Base-by-base conservation (phyloP, 2,888 invertebrate species). In the Drosophila pseudotalamancana region DNA sequence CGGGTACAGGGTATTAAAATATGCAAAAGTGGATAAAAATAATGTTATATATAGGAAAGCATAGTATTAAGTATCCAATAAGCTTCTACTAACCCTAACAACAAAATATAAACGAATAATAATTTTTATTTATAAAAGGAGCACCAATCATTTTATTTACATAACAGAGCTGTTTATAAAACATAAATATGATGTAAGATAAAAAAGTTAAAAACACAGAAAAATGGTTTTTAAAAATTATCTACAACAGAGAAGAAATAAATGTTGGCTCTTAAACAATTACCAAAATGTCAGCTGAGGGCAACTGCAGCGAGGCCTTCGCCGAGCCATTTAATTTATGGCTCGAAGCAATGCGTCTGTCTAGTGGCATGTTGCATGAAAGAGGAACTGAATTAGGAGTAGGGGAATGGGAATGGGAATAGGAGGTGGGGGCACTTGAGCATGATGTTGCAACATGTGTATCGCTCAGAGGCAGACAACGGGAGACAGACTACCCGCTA, bases 311-410 rank as follows among this genome's bases (percentile, higher is more conserved):
- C 16, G 35, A 19, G n/a, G 54, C 8, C 19, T 23, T 29, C 25
- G 40, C 31, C 63, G 64, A 69, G 61, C 51, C 66, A 81, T 80
- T 75, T 75, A 79, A 79, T 83, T 81, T 72, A 79, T 79, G 50
- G 72, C 71, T 57, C 50, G 46, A 49, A 65, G 76, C 76, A 59
- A 70, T 78, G 78, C 72, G 64, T 59, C 74, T 69, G 50, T 69
- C 60, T 72, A 39, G 59, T 31, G 54, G 56, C 25, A 50, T 3
- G 50, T 19, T 6, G 9, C 43, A 31, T 14, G 27, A 5, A 32
- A 46, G 21, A 31, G 21, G 9, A n/a, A n/a, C n/a, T n/a, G n/a
- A n/a, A n/a, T 18, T 5, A 12, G 19, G 8, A 12, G 21, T 1
- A n/a, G n/a, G n/a, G n/a, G n/a, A n/a, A n/a, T n/a, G n/a, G n/a